Evolutionary conservation across 2,113 vertebrate genomes (phyloP).

Genomic region (Pedionomus torquatus): DNA sequence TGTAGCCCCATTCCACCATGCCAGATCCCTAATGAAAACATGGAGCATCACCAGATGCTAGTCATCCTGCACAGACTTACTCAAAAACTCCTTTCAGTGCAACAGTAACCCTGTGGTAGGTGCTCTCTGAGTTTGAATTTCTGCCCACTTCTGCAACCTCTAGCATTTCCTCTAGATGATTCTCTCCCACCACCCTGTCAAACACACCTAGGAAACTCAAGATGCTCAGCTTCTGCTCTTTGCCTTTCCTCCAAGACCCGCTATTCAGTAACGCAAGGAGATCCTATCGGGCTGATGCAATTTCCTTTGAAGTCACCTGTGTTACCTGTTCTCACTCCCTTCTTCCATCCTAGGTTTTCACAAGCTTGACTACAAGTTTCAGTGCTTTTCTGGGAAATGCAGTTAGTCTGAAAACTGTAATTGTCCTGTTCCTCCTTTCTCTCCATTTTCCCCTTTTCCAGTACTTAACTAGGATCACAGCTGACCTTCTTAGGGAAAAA

Average conservation of each 20-base stretch:
- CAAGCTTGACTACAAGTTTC: background rate
- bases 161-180: background rate
- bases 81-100: background rate
- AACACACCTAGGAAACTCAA: background rate
- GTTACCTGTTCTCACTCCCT: background rate
- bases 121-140: accelerated
- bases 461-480: background rate
- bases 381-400: background rate
- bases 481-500: background rate
- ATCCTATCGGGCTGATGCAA: background rate
- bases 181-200: background rate
- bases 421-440: background rate
- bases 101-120: background rate
- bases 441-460: background rate
- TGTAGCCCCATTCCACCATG: background rate
- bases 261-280: background rate
- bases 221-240: background rate
- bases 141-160: background rate
- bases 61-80: background rate
- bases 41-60: background rate
- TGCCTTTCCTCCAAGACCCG: background rate
- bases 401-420: background rate
- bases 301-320: background rate
- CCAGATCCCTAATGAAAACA: background rate
- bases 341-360: background rate